Conservation (phyloP, 1,140 invertebrate species). For the Eriosoma lanigerum region DNA sequence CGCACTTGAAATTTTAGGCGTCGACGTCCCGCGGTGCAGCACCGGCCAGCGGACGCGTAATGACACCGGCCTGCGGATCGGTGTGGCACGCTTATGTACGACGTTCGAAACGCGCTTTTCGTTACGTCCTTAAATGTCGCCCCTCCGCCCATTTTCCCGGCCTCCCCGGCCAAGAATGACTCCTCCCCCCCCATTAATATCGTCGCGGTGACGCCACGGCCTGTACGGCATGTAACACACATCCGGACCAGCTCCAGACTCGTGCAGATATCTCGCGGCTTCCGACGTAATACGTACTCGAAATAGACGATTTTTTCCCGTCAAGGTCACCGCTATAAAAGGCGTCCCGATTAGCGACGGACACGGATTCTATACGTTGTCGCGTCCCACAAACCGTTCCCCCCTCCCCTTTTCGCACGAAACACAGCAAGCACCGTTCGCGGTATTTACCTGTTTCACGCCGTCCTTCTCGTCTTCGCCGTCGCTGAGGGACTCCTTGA, state of each 20-base stretch:
- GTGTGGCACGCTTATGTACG: not conserved
- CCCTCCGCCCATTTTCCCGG: conserved; percentile 47
- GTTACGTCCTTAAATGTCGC: conserved; percentile 46
- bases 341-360: not conserved
- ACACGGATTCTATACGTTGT: too few relatives aligned
- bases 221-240: not conserved
- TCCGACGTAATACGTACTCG: too few relatives aligned
- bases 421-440: too few relatives aligned
- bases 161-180: not conserved
- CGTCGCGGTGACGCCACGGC: not conserved
- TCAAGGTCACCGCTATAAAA: not conserved
- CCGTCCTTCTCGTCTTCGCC: not conserved
- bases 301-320: not conserved
- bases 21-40: not conserved
- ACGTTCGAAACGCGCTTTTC: conserved; percentile 27
- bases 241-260: not conserved
- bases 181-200: conserved; percentile 44
- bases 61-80: not conserved
- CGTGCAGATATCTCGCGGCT: too few relatives aligned
- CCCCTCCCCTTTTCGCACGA: not conserved
- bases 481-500: conserved; percentile 36
- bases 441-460: not conserved
- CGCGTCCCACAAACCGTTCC: not conserved
- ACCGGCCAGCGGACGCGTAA: not conserved
- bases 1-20: too few relatives aligned